phyloP scores from a whole-genome alignment of 2,113 vertebrate species.

The Gracilinanus agilis region DNA sequence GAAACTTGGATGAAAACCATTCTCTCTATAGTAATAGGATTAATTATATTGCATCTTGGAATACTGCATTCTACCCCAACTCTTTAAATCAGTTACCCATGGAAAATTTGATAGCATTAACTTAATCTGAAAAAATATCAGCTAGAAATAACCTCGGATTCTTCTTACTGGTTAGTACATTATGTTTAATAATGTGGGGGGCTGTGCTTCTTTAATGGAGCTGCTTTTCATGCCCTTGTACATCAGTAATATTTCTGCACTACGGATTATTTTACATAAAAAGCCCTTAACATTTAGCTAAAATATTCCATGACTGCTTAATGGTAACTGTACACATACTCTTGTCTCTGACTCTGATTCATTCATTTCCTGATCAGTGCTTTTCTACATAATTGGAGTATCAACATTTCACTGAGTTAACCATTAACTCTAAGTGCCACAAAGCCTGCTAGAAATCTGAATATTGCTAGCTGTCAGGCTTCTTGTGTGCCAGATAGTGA shows the following conservation, averaged over 20 bases:
- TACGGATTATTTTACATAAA: slow-evolving; percentile 33
- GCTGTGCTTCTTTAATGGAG: not conserved
- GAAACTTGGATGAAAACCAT: not conserved
- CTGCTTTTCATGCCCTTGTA: not conserved
- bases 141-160: not conserved
- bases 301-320: slow-evolving; percentile 40
- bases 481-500: not conserved
- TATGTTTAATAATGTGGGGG: not conserved
- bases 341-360: slow-evolving; percentile 49
- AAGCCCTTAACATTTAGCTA: slow-evolving; percentile 66
- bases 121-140: slow-evolving; percentile 12
- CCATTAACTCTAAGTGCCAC: slow-evolving; percentile 38
- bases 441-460: slow-evolving; percentile 16
- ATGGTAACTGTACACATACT: slow-evolving; percentile 5
- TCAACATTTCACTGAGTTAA: slow-evolving; percentile 45
- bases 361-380: slow-evolving; percentile 54
- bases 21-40: not conserved
- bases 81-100: not conserved
- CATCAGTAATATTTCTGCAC: slow-evolving; percentile 48
- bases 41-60: not conserved
- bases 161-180: not conserved
- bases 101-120: not conserved
- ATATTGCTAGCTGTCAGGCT: not conserved
- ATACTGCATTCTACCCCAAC: not conserved
- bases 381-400: slow-evolving; percentile 55